Evolutionary conservation across 2,888 invertebrate genomes (phyloP).

Genomic region (Melanostoma mellinum): DNA sequence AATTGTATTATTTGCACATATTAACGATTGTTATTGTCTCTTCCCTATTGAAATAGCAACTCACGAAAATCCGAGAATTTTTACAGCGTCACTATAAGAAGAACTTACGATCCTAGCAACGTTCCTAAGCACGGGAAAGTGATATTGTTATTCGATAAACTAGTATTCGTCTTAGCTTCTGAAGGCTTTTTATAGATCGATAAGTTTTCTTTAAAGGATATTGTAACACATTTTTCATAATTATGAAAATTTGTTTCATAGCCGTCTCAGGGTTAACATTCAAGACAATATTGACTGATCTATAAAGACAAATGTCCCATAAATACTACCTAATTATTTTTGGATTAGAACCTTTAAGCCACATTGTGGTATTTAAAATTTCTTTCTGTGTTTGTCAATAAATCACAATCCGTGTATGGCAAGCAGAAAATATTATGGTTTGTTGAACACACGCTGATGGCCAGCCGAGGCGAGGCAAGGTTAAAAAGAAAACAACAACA

Average conservation of each 20-base stretch:
- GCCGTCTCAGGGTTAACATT: constrained; percentile 22
- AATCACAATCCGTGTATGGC: constrained; percentile 61
- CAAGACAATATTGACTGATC: constrained; percentile 21
- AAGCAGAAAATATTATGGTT: neutral
- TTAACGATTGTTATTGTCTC: too few relatives aligned
- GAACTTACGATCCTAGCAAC: too few relatives aligned
- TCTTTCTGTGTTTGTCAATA: constrained; percentile 51
- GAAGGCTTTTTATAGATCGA: too few relatives aligned
- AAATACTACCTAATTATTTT: constrained; percentile 34
- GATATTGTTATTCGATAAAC: too few relatives aligned
- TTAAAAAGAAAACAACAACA: neutral
- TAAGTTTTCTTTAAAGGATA: too few relatives aligned
- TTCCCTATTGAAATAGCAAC: too few relatives aligned
- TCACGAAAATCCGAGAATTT: too few relatives aligned
- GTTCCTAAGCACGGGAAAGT: too few relatives aligned
- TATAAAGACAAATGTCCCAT: constrained; percentile 24
- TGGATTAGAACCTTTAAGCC: constrained; percentile 24
- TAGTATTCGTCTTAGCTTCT: too few relatives aligned
- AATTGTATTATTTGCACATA: too few relatives aligned
- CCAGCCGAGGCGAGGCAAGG: constrained; percentile 13
- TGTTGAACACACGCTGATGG: neutral
- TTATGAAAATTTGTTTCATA: neutral
- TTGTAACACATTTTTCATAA: too few relatives aligned
- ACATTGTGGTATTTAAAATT: constrained; percentile 6
- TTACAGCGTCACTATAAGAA: too few relatives aligned